Base-by-base conservation (phyloP, 2,888 invertebrate genomes). In the Chouioia cunea region DNA sequence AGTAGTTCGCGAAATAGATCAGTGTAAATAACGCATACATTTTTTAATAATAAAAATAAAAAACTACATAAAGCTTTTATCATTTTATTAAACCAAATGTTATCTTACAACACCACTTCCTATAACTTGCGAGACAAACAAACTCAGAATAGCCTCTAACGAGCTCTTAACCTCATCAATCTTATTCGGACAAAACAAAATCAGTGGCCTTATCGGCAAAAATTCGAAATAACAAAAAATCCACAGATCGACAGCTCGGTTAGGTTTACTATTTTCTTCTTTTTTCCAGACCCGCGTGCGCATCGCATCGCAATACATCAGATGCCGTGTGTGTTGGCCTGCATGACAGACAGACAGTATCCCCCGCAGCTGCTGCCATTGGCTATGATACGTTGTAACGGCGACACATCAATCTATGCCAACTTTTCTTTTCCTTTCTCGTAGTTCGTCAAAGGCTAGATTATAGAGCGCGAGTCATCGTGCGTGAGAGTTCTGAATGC, bases 341-440 rank as follows among this genome's bases (percentile, higher is more conserved):
- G 65, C 75, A 79, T 78, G 81, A 78, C 79, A 77, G 78, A 78
- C 77, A 78, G 77, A 77, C 77, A 77, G 73, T 71, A 74, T 59
- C 46, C 52, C 52, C 66, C 6, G 66, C 52, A 53, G 59, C 66
- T 52, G 66, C 52, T 27, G 20, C 58, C 52, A 66, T 66, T 66
- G 66, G 66, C 66, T 64, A 10, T 20, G 46, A 27, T 27, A 27
- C 27, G 6, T 27, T 43, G 46, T 52, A 56, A 52, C 57, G 46
- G 56, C 57, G 43, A 71, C 44, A 54, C 59, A 44, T 58, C 36
- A 44, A 52, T 57, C 46, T 50, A 46, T 63, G 54, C 52, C 64
- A 36, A 15, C 43, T 14, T 62, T 52, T 47, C 65, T 52, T 54
- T 53, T 46, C 48, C 46, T 48, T 44, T 65, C 47, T 60, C 52